Evolutionary conservation across 2,797 vertebrate species (phyloP).

Genomic region (Cynopterus sphinx): DNA sequence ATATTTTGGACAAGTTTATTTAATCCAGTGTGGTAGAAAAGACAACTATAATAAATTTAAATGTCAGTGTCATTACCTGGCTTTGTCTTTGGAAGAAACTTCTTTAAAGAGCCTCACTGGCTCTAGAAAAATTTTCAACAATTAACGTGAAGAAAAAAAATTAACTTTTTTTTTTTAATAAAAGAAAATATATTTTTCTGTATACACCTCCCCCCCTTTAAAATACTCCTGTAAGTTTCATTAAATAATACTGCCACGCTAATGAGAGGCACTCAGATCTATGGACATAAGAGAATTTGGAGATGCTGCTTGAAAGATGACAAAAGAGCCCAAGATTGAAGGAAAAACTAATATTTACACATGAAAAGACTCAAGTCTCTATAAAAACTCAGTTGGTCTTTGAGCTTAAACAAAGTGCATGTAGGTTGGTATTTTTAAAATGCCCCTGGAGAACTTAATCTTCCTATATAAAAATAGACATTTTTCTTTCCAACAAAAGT

Average conservation of each 20-base stretch:
- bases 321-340: conserved; percentile 38
- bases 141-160: background rate
- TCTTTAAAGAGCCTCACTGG: conserved; percentile 47
- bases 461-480: conserved; percentile 82
- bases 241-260: conserved; percentile 67
- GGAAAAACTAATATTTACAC: conserved; percentile 70
- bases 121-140: conserved; percentile 66
- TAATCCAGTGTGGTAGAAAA: conserved; percentile 72
- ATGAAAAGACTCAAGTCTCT: conserved; percentile 66
- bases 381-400: conserved; percentile 71
- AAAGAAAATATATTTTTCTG: conserved; percentile 79
- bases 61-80: conserved; percentile 51
- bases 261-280: conserved; percentile 22
- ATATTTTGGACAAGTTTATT: conserved; percentile 63
- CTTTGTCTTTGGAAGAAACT: conserved; percentile 60
- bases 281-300: conserved; percentile 53
- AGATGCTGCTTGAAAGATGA: conserved; percentile 55
- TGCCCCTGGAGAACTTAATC: conserved; percentile 75
- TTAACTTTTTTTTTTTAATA: conserved; percentile 79
- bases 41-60: conserved; percentile 63
- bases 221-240: conserved; percentile 60
- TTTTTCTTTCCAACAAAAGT: conserved; percentile 53
- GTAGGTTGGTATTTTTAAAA: conserved; percentile 69
- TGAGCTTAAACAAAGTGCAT: conserved; percentile 82
- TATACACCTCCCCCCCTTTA: conserved; percentile 45